phyloP scores from a whole-genome alignment of 2,113 vertebrate species.

The Corythornis vintsioides region DNA sequence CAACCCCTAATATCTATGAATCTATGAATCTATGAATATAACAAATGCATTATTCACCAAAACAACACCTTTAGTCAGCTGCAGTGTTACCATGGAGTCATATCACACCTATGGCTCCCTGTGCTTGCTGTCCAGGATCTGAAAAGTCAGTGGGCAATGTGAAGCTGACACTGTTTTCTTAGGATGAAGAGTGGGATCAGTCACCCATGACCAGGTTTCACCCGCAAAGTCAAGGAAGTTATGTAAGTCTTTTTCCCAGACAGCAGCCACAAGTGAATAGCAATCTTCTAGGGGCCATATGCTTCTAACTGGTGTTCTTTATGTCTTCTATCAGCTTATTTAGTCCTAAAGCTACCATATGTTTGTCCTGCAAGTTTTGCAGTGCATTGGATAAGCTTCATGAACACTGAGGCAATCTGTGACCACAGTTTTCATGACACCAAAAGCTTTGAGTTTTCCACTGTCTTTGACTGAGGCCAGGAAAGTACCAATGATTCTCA shows the following conservation, averaged over 20 bases:
- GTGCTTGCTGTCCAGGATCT: not conserved
- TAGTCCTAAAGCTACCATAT: not conserved
- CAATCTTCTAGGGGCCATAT: not conserved
- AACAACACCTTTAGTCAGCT: not conserved
- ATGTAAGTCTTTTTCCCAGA: not conserved
- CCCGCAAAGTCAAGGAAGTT: not conserved
- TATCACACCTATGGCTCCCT: rapidly evolving
- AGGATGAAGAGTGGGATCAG: not conserved
- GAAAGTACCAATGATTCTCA: not conserved
- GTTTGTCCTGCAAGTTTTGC: not conserved
- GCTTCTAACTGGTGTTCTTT: not conserved
- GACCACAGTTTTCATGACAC: too few species aligned
- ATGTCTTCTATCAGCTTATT: not conserved
- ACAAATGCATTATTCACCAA: not conserved
- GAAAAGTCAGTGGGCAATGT: rapidly evolving
- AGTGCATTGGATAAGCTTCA: not conserved
- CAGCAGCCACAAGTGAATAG: not conserved
- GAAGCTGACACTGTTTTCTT: not conserved
- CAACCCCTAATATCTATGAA: too few species aligned
- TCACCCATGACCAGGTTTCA: not conserved
- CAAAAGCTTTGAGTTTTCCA: not conserved
- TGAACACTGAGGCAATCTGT: not conserved
- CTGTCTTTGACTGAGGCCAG: not conserved
- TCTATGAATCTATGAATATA: not conserved
- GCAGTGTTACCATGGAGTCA: not conserved